Evolutionary conservation across 2,113 vertebrate species (phyloP).

Genomic region (Poicephalus meyeri): DNA sequence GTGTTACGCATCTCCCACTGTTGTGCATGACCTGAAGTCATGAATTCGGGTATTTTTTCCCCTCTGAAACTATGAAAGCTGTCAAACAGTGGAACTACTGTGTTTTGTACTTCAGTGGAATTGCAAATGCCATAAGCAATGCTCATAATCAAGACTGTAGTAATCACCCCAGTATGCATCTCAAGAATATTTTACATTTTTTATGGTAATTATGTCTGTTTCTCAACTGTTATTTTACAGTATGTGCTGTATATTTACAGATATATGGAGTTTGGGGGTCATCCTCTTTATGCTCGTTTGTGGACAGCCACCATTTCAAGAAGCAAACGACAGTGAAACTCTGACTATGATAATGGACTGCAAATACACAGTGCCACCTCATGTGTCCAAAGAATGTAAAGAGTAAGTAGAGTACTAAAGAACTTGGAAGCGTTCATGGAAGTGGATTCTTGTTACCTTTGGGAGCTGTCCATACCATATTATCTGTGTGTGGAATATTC

Average conservation of each 20-base stretch:
- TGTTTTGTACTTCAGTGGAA: background rate
- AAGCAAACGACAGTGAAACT: constrained; percentile 98
- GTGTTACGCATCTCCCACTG: background rate
- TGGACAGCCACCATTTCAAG: constrained; percentile 96
- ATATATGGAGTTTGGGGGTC: constrained; percentile 98
- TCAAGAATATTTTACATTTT: background rate
- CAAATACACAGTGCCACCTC: constrained; percentile 93
- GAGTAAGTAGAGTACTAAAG: constrained; percentile 82
- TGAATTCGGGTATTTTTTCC: background rate
- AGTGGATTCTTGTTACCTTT: background rate
- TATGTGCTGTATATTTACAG: constrained; percentile 65
- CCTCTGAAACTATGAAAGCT: background rate
- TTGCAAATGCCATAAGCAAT: background rate
- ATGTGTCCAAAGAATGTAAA: constrained; percentile 91
- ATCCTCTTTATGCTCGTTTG: constrained; percentile 99
- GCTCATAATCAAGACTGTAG: background rate
- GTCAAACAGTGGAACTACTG: background rate
- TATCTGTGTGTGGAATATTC: background rate
- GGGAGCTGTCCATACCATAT: background rate
- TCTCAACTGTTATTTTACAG: background rate
- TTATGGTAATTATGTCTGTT: background rate
- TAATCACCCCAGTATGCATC: background rate
- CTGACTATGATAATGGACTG: constrained; percentile 99
- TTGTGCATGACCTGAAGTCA: background rate
- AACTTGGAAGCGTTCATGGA: background rate